These are phyloP conservation scores for Panagrolaimus sp. DNA, from an alignment of 1,140 invertebrate species.

Conservation along the genomic window DNA sequence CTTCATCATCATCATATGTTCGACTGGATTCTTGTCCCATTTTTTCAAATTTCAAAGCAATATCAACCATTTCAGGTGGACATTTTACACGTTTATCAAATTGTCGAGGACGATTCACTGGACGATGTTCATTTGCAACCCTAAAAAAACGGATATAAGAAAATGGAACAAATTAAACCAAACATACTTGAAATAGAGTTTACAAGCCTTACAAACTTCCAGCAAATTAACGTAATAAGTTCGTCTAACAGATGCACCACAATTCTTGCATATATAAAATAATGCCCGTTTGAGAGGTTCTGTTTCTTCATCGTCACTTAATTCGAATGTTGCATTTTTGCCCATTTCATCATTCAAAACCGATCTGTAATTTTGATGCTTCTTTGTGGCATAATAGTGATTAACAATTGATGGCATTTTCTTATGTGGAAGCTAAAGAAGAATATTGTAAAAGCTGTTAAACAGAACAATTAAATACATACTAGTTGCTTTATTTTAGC, in stretches of 20 bases:
- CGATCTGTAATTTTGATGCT: slow-evolving; percentile 6
- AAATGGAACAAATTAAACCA: background rate
- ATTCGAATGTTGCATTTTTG: background rate
- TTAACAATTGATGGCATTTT: background rate
- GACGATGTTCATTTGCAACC: background rate
- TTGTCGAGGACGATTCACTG: background rate
- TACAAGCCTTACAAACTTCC: slow-evolving; percentile 15
- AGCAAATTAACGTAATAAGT: slow-evolving; percentile 11
- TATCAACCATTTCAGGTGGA: background rate
- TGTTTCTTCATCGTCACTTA: slow-evolving; percentile 5
- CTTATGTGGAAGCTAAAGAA: slow-evolving; percentile 11
- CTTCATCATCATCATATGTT: background rate
- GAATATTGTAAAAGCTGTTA: background rate
- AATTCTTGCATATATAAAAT: slow-evolving; percentile 6
- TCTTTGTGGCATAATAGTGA: slow-evolving; percentile 8
- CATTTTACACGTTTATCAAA: slow-evolving; percentile 11
- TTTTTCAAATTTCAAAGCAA: background rate
- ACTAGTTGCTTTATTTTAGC: slow-evolving; percentile 13
- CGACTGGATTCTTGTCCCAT: background rate
- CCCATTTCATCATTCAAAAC: background rate
- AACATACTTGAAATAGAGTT: slow-evolving; percentile 14
- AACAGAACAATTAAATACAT: too few relatives aligned
- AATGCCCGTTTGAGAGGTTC: background rate
- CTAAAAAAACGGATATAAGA: background rate
- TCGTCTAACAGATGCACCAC: background rate